Base-by-base conservation (phyloP, 2,797 vertebrate species). In the Muscicapa comitata region DNA sequence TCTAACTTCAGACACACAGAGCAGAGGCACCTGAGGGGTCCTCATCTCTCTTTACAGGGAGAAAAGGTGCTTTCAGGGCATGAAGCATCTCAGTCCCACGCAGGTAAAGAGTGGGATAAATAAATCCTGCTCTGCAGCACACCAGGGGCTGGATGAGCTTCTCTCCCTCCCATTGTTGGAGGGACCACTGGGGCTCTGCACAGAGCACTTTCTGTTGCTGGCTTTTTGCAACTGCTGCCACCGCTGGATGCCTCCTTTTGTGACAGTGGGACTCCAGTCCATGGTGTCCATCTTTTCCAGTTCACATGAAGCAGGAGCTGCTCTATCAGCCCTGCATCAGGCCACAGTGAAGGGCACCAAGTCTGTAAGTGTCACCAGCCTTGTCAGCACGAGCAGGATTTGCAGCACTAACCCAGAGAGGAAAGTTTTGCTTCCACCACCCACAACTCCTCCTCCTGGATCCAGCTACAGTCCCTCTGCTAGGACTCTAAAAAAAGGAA, bases 351-450 rank as follows among this genome's bases (percentile, higher is more conserved):
- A 95, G 82, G 88, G 73, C 61, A 80, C 37, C 63, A 59, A 88
- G 78, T 42, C 65, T 31, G 24, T 0, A 0, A 65, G 53, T 5
- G 1, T 89, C 85, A 77, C 72, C 79, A 88, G 45, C 76, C 86
- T 81, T 66, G 79, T 37, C 66, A 86, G 47, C 87, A 91, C 87
- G 88, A 59, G 48, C 50, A 92, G 38, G 35, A 76, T 61, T 33
- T 73, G 62, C 48, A 79, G 68, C 45, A 50, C 37, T 40, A 79
- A 63, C 57, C 47, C 37, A 54, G 48, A 87, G 33, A 88, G 43
- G 28, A 47, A 94, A 73, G 51, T 73, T 92, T 80, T 75, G 48
- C 83, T 90, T 95, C 65, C 29, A 63, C 31, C 37, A 83, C 35
- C 31, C 67, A 62, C 43, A 94, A 66, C 81, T 94, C 80, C 55